phyloP scores from a whole-genome alignment of 2,797 vertebrate genomes.

The Thaleichthys pacificus region DNA sequence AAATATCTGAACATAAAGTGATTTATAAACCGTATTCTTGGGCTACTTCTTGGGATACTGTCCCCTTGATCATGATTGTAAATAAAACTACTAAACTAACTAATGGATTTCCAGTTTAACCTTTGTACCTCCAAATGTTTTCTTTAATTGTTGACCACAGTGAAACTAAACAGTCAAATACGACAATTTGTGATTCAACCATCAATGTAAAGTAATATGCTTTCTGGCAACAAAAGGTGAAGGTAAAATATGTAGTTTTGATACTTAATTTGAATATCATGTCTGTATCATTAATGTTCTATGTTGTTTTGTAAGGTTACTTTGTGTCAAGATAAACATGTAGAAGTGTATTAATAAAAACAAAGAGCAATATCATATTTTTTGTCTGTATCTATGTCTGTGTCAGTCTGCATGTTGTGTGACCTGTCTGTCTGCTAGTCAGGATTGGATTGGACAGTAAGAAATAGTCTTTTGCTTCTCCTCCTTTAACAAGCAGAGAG shows the following conservation, averaged over 20 bases:
- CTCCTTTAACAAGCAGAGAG: constrained; percentile 1
- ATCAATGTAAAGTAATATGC: too few species aligned
- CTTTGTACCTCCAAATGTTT: neutral
- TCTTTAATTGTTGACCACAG: neutral
- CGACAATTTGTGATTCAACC: neutral
- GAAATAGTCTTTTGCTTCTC: neutral
- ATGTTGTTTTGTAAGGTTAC: neutral
- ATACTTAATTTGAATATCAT: too few species aligned
- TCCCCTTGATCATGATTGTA: too few species aligned
- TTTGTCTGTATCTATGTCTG: neutral
- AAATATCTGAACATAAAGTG: constrained; percentile 20
- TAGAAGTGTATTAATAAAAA: constrained; percentile 21
- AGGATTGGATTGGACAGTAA: neutral
- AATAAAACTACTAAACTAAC: neutral
- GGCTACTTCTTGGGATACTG: too few species aligned
- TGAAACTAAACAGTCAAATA: neutral
- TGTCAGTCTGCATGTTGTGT: neutral
- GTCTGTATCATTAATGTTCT: too few species aligned
- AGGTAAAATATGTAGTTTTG: neutral
- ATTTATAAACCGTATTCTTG: neutral
- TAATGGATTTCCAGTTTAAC: neutral
- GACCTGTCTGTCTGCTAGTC: neutral
- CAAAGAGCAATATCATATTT: neutral
- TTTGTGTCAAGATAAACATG: constrained; percentile 7
- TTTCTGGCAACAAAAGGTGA: neutral